A percentile compares a stretch with the other conserved stretches of the same genome.
Evolutionary conservation across 2,797 vertebrate species (phyloP).

Genomic region (Bradypus variegatus): DNA sequence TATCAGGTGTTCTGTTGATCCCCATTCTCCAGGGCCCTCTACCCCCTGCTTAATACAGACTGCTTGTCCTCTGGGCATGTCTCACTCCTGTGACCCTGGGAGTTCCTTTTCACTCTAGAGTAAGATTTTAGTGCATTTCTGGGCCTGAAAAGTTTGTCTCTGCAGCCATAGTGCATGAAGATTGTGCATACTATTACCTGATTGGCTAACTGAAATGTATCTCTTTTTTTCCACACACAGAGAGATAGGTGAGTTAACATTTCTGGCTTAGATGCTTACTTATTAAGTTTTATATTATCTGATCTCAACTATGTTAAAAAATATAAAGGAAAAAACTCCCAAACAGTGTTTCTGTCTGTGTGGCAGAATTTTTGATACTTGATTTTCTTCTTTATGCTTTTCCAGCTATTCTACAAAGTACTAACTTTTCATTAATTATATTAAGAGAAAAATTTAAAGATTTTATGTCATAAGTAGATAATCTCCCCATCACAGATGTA

Average conservation of each 20-base stretch:
- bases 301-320: neutral
- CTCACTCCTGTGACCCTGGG: neutral
- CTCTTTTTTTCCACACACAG: neutral
- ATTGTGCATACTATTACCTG: neutral
- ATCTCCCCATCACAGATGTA: neutral
- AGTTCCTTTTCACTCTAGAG: neutral
- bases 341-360: neutral
- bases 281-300: neutral
- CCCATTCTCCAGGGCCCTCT: neutral
- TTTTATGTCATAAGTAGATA: neutral
- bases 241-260: neutral
- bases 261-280: neutral
- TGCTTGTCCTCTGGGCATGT: neutral
- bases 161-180: no score
- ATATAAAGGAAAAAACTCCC: neutral
- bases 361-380: neutral
- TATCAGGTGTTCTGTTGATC: no score
- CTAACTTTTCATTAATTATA: neutral
- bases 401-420: neutral
- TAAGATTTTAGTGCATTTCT: neutral
- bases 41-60: neutral
- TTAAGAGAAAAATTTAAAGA: neutral
- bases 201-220: neutral
- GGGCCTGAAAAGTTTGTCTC: neutral
- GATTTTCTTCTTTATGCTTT: neutral